These are phyloP conservation scores for Leptestheria dahalacensis DNA, from an alignment of 1,140 invertebrate genomes.

Conservation along the genomic window DNA sequence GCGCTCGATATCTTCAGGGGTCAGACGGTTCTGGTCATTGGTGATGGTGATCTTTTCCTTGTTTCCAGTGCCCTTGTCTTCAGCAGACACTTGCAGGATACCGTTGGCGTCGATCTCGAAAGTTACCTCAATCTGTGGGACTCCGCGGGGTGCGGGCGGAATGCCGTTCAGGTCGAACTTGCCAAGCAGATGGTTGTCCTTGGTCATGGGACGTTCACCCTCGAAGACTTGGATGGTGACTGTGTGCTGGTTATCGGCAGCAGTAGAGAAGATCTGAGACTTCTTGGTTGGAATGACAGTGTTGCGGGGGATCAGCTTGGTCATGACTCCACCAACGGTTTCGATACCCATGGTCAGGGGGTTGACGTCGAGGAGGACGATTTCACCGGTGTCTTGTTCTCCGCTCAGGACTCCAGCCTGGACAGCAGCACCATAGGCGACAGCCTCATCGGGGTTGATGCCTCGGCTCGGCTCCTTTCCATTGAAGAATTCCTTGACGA, in stretches of 20 bases:
- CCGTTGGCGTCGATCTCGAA: slow-evolving; percentile 99
- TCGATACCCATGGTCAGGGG: slow-evolving; percentile 98
- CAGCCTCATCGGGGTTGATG: slow-evolving; percentile 97
- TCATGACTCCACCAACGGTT: slow-evolving; percentile 99
- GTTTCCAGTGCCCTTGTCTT: slow-evolving; percentile 97
- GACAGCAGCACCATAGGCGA: slow-evolving; percentile 96
- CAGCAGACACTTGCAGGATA: slow-evolving; percentile 85
- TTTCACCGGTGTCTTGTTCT: slow-evolving; percentile 87
- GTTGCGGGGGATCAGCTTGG: slow-evolving; percentile 93
- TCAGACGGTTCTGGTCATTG: slow-evolving; percentile 91
- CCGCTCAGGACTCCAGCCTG: slow-evolving; percentile 77
- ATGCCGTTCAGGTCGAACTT: slow-evolving; percentile 98
- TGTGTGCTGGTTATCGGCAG: slow-evolving; percentile 96
- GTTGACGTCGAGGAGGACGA: slow-evolving; percentile 94
- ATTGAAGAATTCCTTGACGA: slow-evolving; percentile 97
- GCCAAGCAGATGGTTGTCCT: slow-evolving; percentile 93
- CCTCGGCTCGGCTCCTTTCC: slow-evolving; percentile 94
- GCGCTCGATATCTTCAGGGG: slow-evolving; percentile 92
- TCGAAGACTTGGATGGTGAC: slow-evolving; percentile 88
- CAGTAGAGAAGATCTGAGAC: slow-evolving; percentile 97
- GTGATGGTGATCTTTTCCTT: slow-evolving; percentile 98
- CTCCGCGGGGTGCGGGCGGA: slow-evolving; percentile 89
- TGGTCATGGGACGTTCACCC: slow-evolving; percentile 69
- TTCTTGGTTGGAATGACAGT: slow-evolving; percentile 99
- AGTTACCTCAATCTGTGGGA: slow-evolving; percentile 98